Conservation (phyloP, 2,113 vertebrate genomes). For the Bettongia penicillata region DNA sequence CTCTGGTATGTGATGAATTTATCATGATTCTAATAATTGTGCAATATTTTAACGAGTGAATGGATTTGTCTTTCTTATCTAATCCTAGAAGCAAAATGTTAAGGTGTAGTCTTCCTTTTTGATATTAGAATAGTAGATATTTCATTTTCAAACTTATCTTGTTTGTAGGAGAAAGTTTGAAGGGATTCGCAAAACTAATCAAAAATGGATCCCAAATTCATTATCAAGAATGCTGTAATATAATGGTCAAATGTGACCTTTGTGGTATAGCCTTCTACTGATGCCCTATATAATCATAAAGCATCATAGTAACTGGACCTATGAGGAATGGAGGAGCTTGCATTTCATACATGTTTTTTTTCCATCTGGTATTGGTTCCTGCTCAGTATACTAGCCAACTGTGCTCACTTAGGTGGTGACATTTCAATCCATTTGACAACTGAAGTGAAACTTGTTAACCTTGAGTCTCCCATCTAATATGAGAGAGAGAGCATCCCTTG, state of each 20-base stretch:
- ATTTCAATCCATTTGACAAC: neutral
- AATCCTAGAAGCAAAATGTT: constrained; percentile 59
- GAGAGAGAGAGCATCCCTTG: neutral
- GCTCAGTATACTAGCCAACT: neutral
- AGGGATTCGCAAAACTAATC: constrained; percentile 22
- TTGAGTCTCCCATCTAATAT: neutral
- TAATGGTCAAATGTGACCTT: constrained; percentile 1
- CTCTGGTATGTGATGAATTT: constrained; percentile 71
- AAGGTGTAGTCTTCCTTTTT: constrained; percentile 68
- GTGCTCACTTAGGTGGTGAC: neutral
- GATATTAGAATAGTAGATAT: neutral
- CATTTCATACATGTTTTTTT: no score
- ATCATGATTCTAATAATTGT: constrained; percentile 77
- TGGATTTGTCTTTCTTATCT: constrained; percentile 63
- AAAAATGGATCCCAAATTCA: neutral
- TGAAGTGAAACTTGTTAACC: neutral
- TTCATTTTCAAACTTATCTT: neutral
- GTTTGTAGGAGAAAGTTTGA: neutral
- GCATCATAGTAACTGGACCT: no score
- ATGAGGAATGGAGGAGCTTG: no score
- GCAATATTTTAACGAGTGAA: constrained; percentile 76
- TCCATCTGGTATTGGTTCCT: neutral
- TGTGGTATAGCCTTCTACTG: neutral
- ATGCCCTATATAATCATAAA: no score
- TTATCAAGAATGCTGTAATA: neutral